Base-by-base conservation (phyloP, 1,140 invertebrate species). In the Cyrtorhinus lividipennis region DNA sequence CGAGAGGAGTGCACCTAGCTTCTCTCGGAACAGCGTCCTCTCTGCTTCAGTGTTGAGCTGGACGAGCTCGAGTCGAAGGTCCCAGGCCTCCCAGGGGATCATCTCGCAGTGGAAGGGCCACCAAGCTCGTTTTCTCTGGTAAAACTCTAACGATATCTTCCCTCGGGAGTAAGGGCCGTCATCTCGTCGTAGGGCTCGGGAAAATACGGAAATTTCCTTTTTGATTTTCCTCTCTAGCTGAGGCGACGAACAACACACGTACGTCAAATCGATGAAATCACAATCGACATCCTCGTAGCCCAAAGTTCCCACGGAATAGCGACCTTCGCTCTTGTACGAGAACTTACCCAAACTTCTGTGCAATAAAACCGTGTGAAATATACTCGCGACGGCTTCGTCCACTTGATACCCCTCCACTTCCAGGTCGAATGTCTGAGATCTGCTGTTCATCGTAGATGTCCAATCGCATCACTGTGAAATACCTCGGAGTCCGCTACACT, bases 221-320 rank as follows among this genome's bases (percentile, higher is more conserved):
- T 46, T 61, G n/a, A 64, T 44, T 12, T 56, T 38, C 8, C 46
- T 8, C 23, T 64, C 63, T 23, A 64, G 26, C 12, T 53, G 48
- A 53, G 48, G 48, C 10, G 64, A 65, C 24, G 64, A 65, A 58
- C 64, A 65, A n/a, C 61, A 45, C 74, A 83, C 93, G 75, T 98
- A 98, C 25, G 93, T 96, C 69, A 96, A 89, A 75, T 97, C 93
- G 66, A 98, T 90, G 72, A 95, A 96, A 76, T 97, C 90, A 78
- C 95, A 98, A 72, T 95, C 90, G 10, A 96, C 89, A 77, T 98
- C 95, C 67, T 90, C 87, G 70, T 93, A 93, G 56, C 93, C 93
- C 24, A 98, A 82, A 1, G 92, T 95, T 25, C 94, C 92, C 61
- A 97, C 90, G 10, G 91, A 92, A 73, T 96, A 98, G 73, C 86